phyloP scores from a whole-genome alignment of 2,113 vertebrate species.

The Oreotragus oreotragus region DNA sequence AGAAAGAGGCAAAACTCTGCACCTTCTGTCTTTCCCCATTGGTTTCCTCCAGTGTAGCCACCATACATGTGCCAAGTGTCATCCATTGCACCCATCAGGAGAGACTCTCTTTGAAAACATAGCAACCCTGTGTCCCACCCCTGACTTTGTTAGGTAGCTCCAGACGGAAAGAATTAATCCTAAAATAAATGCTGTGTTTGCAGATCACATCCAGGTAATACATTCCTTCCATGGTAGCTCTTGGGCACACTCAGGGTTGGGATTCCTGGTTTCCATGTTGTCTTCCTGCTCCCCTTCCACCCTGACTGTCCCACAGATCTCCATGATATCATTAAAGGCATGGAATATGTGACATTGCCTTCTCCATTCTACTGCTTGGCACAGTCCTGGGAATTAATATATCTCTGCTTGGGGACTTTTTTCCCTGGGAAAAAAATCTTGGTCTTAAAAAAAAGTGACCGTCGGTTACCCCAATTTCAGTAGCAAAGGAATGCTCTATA shows the following conservation, averaged over 20 bases:
- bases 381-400: not conserved
- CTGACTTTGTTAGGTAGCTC: not conserved
- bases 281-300: not conserved
- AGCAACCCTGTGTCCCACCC: not conserved
- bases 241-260: not conserved
- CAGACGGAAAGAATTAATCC: not conserved
- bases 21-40: not conserved
- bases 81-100: not conserved
- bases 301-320: accelerated
- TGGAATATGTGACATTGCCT: accelerated
- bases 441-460: not conserved
- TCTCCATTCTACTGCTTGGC: not conserved
- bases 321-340: accelerated
- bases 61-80: accelerated
- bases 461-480: not conserved
- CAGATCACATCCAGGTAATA: not conserved
- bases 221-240: not conserved
- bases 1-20: not conserved
- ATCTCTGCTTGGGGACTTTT: not conserved
- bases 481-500: not conserved
- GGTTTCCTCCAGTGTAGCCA: not conserved
- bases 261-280: not conserved
- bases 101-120: not conserved
- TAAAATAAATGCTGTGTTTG: not conserved
- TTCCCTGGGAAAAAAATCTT: not conserved